Base-by-base conservation (phyloP, 2,797 vertebrate genomes). In the Semotilus atromaculatus region DNA sequence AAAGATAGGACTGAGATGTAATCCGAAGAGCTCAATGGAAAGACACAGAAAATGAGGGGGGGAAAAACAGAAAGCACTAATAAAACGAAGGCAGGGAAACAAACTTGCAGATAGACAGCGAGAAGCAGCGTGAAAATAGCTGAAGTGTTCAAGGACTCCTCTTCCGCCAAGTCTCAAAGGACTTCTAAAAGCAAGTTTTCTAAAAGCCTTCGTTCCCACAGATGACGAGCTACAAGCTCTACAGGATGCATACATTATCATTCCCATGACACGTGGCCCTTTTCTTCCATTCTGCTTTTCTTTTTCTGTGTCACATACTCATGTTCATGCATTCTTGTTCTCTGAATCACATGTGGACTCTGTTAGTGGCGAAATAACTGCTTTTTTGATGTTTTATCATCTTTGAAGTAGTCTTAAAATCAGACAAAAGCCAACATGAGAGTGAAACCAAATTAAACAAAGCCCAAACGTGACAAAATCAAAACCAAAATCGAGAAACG, bases 191-290 rank as follows among this genome's bases (percentile, higher is more conserved):
- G 60, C 68, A 83, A 83, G 31, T n/a, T 55, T 75, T 75, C 23
- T 66, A 26, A 75, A 67, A 5, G 16, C 70, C 58, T 83, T 31
- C 18, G 11, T 84, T 76, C 73, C 72, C 82, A 83, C 60, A 83
- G 72, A 76, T 23, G 45, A 83, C 11, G 2, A 76, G 71, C 72
- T 76, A 66, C 19, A 62, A 67, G 45, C 82, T 58, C 36, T 34
- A 60, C 82, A 77, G 36, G 62, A 84, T 70, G 82, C 82, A 84
- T 84, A 67, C 73, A 84, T 84, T 70, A 84, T 68, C 36, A 34
- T 77, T 84, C 82, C 62, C 82, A 84, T 43, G 73, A 77, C 73
- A 58, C 48, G 48, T 75, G 73, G 72, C 64, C n/a, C 19, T 75
- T 82, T 82, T 83, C 81, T 75, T 82, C 53, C 70, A 82, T 34